phyloP scores from a whole-genome alignment of 2,888 invertebrate genomes.

The Cheilosia pagana region DNA sequence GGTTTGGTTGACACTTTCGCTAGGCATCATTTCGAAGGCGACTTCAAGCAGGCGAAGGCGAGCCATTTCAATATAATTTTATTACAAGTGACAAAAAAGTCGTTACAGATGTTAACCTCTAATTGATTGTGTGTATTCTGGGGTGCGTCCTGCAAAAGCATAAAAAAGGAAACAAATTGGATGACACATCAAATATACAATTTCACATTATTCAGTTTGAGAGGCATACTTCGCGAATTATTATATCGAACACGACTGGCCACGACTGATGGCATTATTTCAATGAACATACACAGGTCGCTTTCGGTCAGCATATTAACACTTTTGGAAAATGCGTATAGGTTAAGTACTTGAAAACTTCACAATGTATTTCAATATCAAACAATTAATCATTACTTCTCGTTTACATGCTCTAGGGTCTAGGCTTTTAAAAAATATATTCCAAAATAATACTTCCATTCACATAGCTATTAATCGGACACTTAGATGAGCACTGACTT shows the following conservation, averaged over 20 bases:
- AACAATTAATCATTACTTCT: neutral
- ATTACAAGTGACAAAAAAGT: conserved; percentile 44
- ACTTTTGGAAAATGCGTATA: neutral
- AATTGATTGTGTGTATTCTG: conserved; percentile 26
- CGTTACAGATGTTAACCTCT: conserved; percentile 37
- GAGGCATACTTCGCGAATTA: conserved; percentile 3
- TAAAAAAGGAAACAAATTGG: conserved; percentile 16
- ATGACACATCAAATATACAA: conserved; percentile 26
- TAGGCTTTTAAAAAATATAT: neutral
- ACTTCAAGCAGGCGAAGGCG: conserved; percentile 29
- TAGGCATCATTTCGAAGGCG: conserved; percentile 19
- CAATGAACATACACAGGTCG: neutral
- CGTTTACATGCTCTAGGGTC: too few relatives aligned
- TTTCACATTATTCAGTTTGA: conserved; percentile 16
- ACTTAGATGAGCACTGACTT: conserved; percentile 10
- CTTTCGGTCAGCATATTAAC: neutral
- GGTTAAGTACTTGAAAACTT: neutral
- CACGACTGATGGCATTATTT: neutral
- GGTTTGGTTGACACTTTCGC: conserved; percentile 32
- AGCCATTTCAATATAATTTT: conserved; percentile 37
- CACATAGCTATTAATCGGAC: neutral
- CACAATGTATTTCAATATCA: neutral
- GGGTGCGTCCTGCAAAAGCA: conserved; percentile 40
- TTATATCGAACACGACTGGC: neutral
- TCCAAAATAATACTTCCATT: neutral